phyloP scores from a whole-genome alignment of 2,113 vertebrate species.

The Ceyx cyanopectus region DNA sequence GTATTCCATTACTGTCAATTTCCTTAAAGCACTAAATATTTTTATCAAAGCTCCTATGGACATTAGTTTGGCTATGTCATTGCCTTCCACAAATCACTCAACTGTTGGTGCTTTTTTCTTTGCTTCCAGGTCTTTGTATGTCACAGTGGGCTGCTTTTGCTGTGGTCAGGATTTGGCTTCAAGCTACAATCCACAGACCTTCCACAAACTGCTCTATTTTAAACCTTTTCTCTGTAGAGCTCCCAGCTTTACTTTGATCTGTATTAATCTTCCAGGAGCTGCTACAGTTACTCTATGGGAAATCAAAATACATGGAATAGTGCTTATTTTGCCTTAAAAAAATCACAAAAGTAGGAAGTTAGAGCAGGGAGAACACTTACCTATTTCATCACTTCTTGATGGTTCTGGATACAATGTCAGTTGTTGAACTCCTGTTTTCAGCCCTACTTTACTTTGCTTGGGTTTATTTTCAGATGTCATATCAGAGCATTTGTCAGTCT shows the following conservation, averaged over 20 bases:
- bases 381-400: not conserved
- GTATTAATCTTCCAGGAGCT: not conserved
- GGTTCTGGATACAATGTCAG: not conserved
- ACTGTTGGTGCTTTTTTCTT: not conserved
- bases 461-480: not conserved
- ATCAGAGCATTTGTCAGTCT: not conserved
- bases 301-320: not conserved
- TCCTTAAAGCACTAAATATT: not conserved
- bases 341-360: not conserved
- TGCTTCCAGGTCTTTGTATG: not conserved
- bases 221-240: not conserved
- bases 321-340: not conserved
- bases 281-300: not conserved
- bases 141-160: not conserved
- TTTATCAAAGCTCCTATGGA: not conserved
- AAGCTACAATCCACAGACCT: not conserved
- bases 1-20: not conserved
- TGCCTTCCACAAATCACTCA: not conserved
- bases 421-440: not conserved
- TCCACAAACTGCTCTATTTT: not conserved
- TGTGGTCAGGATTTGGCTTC: conserved; percentile 12
- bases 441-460: not conserved
- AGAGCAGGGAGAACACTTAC: not conserved
- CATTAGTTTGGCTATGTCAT: not conserved
- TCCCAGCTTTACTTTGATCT: not conserved